Evolutionary conservation across 2,797 vertebrate species (phyloP), one percentile per base, ranked within the genome.

Genomic region (Lutjanus argentimaculatus): DNA sequence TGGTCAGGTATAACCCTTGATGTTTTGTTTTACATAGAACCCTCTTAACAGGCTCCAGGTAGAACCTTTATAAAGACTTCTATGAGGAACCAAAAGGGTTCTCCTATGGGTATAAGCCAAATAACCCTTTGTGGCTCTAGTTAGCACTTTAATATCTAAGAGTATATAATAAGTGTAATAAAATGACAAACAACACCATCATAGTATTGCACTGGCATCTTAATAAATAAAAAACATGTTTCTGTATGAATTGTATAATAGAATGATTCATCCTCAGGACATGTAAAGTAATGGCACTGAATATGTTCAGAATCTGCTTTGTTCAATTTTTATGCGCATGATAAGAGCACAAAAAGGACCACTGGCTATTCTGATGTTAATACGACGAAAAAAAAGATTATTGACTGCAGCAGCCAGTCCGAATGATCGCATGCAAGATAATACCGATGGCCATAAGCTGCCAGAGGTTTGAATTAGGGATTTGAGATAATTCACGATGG

Each of bases 401-500:
- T 65, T 76, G 85, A 85, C 75, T 59, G 65, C 67, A 30, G 63
- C 67, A 10, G 67, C 43, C 69, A 68, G 81, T 70, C 75, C 6
- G 1, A 73, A 73, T 69, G 77, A 89, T 88, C 17, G 30, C 83
- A 89, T 84, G 83, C 70, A 45, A 72, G 82, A 89, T 91, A 88
- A 91, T 80, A 77, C 84, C 66, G 72, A 75, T 61, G 79, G 67
- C 70, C 64, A 80, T 87, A 90, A 93, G 78, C 91, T 89, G 92
- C 87, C 84, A 85, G 52, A 7, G 10, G 65, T 79, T 83, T 77
- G 86, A 92, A 87, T 88, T 79, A 77, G 52, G 76, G 85, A 88
- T 90, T 88, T 73, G 14, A 79, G 65, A 92, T 91, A 63, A 89
- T 91, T 91, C 96, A 84, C 56, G 59, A 65, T 3, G 30, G 66